These are phyloP conservation scores for Malurus splendens DNA, from an alignment of 2,797 vertebrate genomes.

Conservation along the genomic window DNA sequence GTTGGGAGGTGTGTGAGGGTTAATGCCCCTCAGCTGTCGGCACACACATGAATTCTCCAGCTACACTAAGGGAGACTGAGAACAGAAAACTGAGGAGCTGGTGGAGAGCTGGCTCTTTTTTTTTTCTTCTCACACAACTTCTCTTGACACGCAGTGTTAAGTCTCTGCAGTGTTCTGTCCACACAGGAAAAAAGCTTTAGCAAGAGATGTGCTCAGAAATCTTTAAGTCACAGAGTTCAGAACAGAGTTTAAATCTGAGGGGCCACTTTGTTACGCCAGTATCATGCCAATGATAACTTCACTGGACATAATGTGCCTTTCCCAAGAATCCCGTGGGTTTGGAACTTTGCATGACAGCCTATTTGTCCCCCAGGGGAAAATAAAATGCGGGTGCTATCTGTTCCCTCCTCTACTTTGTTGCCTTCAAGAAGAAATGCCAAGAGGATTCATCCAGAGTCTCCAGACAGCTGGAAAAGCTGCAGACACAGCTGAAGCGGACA, in stretches of 20 bases:
- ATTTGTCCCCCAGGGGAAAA: neutral
- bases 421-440: conserved; percentile 19
- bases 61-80: neutral
- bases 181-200: neutral
- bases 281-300: neutral
- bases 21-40: neutral
- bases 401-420: neutral
- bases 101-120: neutral
- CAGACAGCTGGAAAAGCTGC: conserved; percentile 43
- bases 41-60: neutral
- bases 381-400: neutral
- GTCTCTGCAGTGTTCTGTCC: neutral
- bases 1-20: neutral
- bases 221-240: neutral
- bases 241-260: neutral
- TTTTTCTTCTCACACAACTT: neutral
- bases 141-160: neutral
- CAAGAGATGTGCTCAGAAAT: neutral
- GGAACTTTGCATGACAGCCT: neutral
- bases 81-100: neutral
- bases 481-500: conserved; percentile 35
- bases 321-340: neutral
- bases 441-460: neutral
- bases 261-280: neutral
- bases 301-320: neutral